A percentile compares a stretch with the other conserved stretches of the same genome.
phyloP scores from a whole-genome alignment of 2,888 invertebrate genomes.

The Tineola bisselliella region DNA sequence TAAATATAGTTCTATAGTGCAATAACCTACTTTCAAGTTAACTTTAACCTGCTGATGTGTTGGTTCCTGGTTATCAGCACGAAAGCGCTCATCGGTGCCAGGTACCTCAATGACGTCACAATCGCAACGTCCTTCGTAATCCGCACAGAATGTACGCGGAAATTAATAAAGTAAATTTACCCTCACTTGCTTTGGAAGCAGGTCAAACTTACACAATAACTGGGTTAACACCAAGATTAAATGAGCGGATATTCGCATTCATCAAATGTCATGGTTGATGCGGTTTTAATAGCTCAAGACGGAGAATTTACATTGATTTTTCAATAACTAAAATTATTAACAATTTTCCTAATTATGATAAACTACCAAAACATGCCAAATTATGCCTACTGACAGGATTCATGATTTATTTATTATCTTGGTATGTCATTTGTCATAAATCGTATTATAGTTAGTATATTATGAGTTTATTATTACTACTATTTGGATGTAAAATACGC shows the following conservation, averaged over 20 bases:
- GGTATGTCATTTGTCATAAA: no score
- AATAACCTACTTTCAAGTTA: conserved; percentile 59
- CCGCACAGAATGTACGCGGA: conserved; percentile 29
- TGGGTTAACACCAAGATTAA: conserved; percentile 29
- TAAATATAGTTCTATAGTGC: conserved; percentile 52
- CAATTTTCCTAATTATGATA: neutral
- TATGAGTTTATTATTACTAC: no score
- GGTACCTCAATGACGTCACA: conserved; percentile 62
- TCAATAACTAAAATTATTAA: neutral
- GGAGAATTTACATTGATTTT: neutral
- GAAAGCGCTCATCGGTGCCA: conserved; percentile 46
- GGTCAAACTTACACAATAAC: conserved; percentile 33
- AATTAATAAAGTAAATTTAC: conserved; percentile 54
- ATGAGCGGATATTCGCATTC: conserved; percentile 3
- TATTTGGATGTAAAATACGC: no score
- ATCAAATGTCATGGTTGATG: conserved; percentile 3
- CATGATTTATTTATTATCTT: neutral
- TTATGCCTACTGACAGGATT: neutral
- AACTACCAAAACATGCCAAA: neutral
- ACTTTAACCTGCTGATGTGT: conserved; percentile 54
- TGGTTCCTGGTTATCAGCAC: conserved; percentile 49
- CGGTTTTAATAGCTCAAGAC: neutral
- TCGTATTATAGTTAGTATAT: no score
- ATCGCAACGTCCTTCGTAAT: conserved; percentile 35
- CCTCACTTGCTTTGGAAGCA: conserved; percentile 38